phyloP scores from a whole-genome alignment of 1,140 invertebrate genomes.

The Heliconius melpomene region DNA sequence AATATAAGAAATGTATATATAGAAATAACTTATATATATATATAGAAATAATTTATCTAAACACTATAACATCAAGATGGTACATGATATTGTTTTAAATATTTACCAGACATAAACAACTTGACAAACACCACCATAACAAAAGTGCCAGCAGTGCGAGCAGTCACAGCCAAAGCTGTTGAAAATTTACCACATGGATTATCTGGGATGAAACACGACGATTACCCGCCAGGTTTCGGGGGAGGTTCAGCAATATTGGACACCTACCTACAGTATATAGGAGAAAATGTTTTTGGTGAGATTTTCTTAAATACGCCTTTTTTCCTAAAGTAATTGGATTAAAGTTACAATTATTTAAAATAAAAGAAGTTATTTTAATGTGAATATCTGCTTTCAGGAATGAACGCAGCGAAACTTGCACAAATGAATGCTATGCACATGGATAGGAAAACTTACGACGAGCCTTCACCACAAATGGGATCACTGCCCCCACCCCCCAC shows the following conservation, averaged over 20 bases:
- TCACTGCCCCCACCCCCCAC: slow-evolving; percentile 74
- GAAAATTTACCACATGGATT: slow-evolving; percentile 76
- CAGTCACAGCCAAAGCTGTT: slow-evolving; percentile 84
- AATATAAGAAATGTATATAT: too few species aligned
- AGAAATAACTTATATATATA: too few species aligned
- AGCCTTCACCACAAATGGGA: slow-evolving; percentile 74
- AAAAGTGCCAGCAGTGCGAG: slow-evolving; percentile 81
- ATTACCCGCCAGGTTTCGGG: slow-evolving; percentile 80
- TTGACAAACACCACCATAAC: slow-evolving; percentile 83
- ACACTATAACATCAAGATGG: too few species aligned
- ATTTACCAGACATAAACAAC: slow-evolving; percentile 79
- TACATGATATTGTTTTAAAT: background rate
- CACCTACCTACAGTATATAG: slow-evolving; percentile 92
- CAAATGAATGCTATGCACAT: slow-evolving; percentile 86
- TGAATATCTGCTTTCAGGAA: slow-evolving; percentile 80
- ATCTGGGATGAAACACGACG: slow-evolving; percentile 66
- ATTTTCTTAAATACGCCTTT: background rate
- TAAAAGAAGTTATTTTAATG: slow-evolving; percentile 53
- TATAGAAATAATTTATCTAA: too few species aligned
- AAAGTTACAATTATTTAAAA: background rate
- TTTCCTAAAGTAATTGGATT: background rate
- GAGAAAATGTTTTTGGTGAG: slow-evolving; percentile 87
- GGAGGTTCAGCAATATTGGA: slow-evolving; percentile 89
- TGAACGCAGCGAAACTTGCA: slow-evolving; percentile 86
- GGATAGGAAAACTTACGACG: slow-evolving; percentile 79